Base-by-base conservation (phyloP, 2,113 vertebrate genomes). In the Typhlomys cinereus region DNA sequence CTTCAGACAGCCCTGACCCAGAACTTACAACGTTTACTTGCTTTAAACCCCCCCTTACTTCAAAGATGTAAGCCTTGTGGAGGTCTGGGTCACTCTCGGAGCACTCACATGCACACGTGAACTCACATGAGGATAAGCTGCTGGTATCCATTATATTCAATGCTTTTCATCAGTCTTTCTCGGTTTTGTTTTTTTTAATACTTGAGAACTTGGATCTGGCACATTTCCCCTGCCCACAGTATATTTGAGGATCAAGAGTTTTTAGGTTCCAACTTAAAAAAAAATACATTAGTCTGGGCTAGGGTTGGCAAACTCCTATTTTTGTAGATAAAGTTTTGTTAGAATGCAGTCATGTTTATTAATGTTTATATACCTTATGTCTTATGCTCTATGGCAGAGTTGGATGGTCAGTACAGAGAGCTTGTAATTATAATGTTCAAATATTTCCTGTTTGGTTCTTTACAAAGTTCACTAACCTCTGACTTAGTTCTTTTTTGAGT, bases 281-380 rank as follows among this genome's bases (percentile, higher is more conserved):
- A 79, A n/a, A n/a, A n/a, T n/a, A 64, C 21, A 78, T 27, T 71
- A 64, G 34, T 59, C 12, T 23, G 21, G n/a, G 34, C 15, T 70
- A 31, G 23, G 14, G 12, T 31, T 91, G 62, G 50, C 27, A 36
- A 73, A 86, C 64, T 46, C 2, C 41, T 79, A 7, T 66, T 89
- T 94, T 87, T 71, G 61, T 71, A 93, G 81, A 86, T 82, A 85
- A 88, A 89, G 81, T 85, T 92, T 90, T 88, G 85, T 54, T 78
- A 59, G 52, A 69, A 74, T 61, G 80, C 23, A 69, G 59, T 82
- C 29, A 6, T 44, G 46, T 25, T 67, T n/a, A n/a, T 66, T 85
- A 18, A 54, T 61, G 76, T 64, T 69, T n/a, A 18, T 54, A 29
- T 54, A n/a, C n/a, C 10, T 52, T 79, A 69, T 23, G 67, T 75